These are phyloP conservation scores for Aporophyla lueneburgensis DNA, from an alignment of 2,888 invertebrate genomes.

Conservation along the genomic window DNA sequence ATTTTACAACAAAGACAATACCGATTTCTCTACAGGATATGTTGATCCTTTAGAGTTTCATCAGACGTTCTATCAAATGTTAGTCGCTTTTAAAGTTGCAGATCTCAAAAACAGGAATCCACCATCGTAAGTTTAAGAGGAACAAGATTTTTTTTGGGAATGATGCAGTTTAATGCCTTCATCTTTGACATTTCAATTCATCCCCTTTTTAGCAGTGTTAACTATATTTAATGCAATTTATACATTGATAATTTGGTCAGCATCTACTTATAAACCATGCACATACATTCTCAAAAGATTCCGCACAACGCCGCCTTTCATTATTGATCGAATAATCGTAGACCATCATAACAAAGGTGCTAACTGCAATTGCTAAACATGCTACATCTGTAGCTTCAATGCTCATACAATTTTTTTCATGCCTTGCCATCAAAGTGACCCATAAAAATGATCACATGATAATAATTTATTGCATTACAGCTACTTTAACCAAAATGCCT, in stretches of 20 bases:
- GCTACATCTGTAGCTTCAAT: neutral
- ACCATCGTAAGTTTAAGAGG: constrained; percentile 39
- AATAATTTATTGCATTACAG: constrained; percentile 60
- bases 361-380: neutral
- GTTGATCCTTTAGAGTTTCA: constrained; percentile 79
- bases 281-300: neutral
- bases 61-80: constrained; percentile 71
- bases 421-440: neutral
- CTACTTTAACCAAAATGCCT: constrained; percentile 63
- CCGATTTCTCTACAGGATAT: constrained; percentile 71
- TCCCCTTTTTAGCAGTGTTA: too few relatives aligned
- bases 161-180: too few relatives aligned
- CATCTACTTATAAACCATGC: neutral
- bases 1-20: constrained; percentile 74
- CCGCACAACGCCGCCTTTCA: neutral
- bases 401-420: too few relatives aligned
- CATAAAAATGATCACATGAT: neutral
- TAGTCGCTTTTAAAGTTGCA: constrained; percentile 75
- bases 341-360: neutral
- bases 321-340: neutral
- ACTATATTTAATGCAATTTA: too few relatives aligned
- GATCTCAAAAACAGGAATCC: constrained; percentile 67
- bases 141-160: neutral
- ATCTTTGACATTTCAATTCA: too few relatives aligned
- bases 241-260: too few relatives aligned